phyloP scores from a whole-genome alignment of 2,888 invertebrate species.

The Ectemnius lituratus region DNA sequence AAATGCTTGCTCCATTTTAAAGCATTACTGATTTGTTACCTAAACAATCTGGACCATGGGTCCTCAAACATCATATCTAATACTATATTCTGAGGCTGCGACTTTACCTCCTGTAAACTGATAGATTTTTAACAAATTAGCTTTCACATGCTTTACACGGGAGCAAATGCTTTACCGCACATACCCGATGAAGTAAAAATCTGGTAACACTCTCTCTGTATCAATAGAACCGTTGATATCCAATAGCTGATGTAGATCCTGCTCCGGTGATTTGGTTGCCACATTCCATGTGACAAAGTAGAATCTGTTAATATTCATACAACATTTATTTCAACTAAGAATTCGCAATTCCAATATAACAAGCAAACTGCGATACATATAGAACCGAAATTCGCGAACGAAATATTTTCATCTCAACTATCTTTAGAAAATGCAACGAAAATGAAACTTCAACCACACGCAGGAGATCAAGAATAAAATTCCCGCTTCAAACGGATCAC shows the following conservation, averaged over 20 bases:
- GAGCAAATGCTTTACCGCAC: constrained; percentile 45
- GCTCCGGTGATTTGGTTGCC: constrained; percentile 87
- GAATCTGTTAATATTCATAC: constrained; percentile 80
- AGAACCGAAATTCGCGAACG: not conserved
- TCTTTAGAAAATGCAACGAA: no score
- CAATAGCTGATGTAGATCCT: constrained; percentile 86
- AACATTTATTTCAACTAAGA: constrained; percentile 5
- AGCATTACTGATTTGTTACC: constrained; percentile 63
- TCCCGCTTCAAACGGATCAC: not conserved
- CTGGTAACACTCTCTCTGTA: constrained; percentile 83
- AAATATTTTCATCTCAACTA: not conserved
- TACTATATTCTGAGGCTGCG: constrained; percentile 91
- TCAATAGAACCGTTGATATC: constrained; percentile 83
- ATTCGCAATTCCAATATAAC: not conserved
- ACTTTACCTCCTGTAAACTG: constrained; percentile 93
- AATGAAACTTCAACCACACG: no score
- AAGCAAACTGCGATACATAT: not conserved
- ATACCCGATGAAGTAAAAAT: constrained; percentile 92
- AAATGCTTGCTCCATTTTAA: not conserved
- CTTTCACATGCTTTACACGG: not conserved
- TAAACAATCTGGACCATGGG: constrained; percentile 88
- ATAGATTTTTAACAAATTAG: constrained; percentile 27
- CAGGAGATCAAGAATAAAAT: not conserved
- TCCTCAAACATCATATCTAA: constrained; percentile 90
- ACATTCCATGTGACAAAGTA: constrained; percentile 96